Evolutionary conservation across 2,113 vertebrate genomes (phyloP), one percentile per base, ranked within the genome.

Genomic region (Hippocampus comes): DNA sequence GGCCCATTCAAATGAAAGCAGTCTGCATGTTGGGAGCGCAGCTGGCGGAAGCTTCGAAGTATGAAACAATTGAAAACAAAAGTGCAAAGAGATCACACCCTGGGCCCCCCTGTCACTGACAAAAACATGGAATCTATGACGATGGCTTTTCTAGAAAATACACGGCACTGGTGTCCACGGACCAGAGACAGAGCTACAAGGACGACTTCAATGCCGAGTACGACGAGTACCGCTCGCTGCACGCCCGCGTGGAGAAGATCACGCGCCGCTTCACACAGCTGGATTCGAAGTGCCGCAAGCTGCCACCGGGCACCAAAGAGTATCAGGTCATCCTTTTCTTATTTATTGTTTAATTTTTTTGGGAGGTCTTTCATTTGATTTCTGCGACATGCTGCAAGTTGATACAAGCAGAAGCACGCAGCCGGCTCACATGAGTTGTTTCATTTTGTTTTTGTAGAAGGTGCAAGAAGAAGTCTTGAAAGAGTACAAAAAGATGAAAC

Each of bases 161-260:
- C 70, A 84, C 81, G 9, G 74, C 91, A 3, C 88, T 98, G 49
- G 83, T 88, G 70, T 95, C 95, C 10, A 71, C 86, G 0, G 93
- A 96, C 82, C 96, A 98, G 82, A 88, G 95, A 27, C 94, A 96
- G 83, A 88, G 84, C 71, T 98, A 96, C 89, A 94, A 94, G 82
- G 78, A 94, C 25, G 96, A 96, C 86, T 98, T 98, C 86, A 94
- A 94, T 20, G 94, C 93, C 0, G 95, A 97, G 81, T 98, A 95
- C 27, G 94, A 93, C 0, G 96, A 98, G 71, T 98, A 98, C 73
- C 91, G 93, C 43, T 76, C 64, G 30, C 74, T 98, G 77, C 94
- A 96, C 15, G 93, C 93, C 67, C 91, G 84, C 0, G 91, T 96
- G 80, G 94, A 96, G 78, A 90, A 63, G 9, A 86, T 95, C 70